phyloP scores from a whole-genome alignment of 2,888 invertebrate genomes.

The Cistogaster globosa region DNA sequence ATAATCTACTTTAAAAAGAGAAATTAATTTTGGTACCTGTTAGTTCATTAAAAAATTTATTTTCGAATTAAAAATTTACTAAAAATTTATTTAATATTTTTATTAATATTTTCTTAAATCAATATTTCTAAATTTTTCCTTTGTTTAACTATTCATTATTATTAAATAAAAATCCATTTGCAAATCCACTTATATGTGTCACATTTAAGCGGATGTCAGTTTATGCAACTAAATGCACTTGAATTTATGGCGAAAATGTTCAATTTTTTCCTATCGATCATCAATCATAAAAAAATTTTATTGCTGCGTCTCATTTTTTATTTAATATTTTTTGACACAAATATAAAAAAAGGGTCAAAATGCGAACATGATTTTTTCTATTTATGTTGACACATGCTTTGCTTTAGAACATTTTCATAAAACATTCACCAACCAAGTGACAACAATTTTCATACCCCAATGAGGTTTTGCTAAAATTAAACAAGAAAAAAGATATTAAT shows the following conservation, averaged over 20 bases:
- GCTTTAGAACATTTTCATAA: constrained; percentile 18
- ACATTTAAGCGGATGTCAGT: constrained; percentile 48
- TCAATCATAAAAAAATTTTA: constrained; percentile 37
- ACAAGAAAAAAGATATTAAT: constrained; percentile 2
- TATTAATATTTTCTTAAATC: not conserved
- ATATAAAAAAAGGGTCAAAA: constrained; percentile 5
- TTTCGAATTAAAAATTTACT: too few species aligned
- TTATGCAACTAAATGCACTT: constrained; percentile 40
- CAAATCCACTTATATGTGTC: constrained; percentile 16
- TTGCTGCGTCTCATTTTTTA: not conserved
- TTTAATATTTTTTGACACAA: constrained; percentile 11
- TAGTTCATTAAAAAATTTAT: too few species aligned
- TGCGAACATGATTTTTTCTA: constrained; percentile 53
- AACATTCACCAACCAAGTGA: constrained; percentile 46
- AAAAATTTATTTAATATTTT: too few species aligned
- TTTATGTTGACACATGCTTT: constrained; percentile 54
- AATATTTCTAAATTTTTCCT: not conserved
- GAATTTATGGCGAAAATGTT: constrained; percentile 21
- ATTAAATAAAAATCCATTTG: not conserved
- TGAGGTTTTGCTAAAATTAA: constrained; percentile 24
- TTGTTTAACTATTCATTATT: constrained; percentile 7
- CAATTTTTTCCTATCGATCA: constrained; percentile 13
- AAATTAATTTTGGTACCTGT: too few species aligned
- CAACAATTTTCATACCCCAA: constrained; percentile 52
- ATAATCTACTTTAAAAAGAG: too few species aligned